Conservation (phyloP, 2,888 invertebrate species). For the Trissolcus japonicus region DNA sequence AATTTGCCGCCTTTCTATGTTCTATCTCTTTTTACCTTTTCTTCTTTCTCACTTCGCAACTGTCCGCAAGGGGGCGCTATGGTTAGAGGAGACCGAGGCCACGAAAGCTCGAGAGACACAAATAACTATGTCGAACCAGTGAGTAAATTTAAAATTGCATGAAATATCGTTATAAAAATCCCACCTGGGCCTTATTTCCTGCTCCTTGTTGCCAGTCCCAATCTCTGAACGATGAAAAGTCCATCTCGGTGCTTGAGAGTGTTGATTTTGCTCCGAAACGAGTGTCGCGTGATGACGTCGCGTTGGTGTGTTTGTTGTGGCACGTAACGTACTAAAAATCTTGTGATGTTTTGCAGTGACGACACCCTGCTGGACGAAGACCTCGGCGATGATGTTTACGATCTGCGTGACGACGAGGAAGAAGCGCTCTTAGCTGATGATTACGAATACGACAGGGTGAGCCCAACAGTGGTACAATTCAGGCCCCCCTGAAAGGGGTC, state of each 20-base stretch:
- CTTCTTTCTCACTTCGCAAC: no score
- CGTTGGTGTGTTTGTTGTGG: conserved; percentile 10
- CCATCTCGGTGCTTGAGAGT: not conserved
- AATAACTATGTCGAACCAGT: conserved; percentile 45
- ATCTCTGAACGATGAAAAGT: no score
- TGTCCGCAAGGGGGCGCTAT: not conserved
- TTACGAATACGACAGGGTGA: conserved; percentile 74
- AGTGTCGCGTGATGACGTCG: conserved; percentile 16
- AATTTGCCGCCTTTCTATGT: no score
- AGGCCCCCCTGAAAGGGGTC: conserved; percentile 37
- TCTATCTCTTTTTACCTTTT: no score
- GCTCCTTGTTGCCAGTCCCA: not conserved
- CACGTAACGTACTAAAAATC: conserved; percentile 2
- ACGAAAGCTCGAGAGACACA: conserved; percentile 10
- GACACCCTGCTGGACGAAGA: conserved; percentile 75
- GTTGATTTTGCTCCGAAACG: not conserved
- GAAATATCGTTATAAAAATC: not conserved
- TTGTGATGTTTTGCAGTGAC: conserved; percentile 67
- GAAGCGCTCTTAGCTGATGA: conserved; percentile 77
- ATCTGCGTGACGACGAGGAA: conserved; percentile 76
- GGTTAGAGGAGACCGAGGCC: not conserved
- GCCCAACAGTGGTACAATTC: conserved; percentile 62
- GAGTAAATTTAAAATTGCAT: conserved; percentile 20
- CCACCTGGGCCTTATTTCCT: not conserved
- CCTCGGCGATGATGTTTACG: conserved; percentile 76